Evolutionary conservation across 1,140 invertebrate genomes (phyloP).

Genomic region (Ips nitidus): DNA sequence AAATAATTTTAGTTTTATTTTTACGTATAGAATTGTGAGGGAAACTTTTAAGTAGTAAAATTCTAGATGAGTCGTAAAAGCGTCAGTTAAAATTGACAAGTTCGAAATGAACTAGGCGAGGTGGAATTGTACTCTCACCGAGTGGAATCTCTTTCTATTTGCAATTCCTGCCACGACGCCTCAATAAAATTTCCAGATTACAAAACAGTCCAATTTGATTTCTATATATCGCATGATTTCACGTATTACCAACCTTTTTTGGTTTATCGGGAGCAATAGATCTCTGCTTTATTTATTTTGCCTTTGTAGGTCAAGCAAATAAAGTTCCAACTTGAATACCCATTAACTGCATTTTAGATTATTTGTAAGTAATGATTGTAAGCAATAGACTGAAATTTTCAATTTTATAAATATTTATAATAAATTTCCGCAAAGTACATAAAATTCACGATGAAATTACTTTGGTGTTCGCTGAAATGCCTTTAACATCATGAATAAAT

Average conservation of each 20-base stretch:
- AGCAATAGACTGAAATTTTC: no score
- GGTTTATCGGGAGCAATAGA: slow-evolving; percentile 9
- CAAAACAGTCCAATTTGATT: slow-evolving; percentile 21
- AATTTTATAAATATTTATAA: no score
- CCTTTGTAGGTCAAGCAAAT: slow-evolving; percentile 1
- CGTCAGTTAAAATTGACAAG: background rate
- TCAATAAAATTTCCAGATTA: slow-evolving; percentile 18
- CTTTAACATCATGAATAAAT: no score
- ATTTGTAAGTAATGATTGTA: no score
- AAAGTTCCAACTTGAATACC: background rate
- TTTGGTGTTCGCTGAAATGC: no score
- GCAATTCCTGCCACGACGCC: slow-evolving; percentile 16
- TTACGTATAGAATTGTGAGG: no score
- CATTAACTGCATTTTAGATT: background rate
- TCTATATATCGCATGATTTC: slow-evolving; percentile 16
- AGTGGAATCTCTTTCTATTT: slow-evolving; percentile 19
- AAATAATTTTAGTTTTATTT: no score
- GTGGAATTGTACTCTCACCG: slow-evolving; percentile 12
- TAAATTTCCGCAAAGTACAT: no score
- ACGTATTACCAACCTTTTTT: slow-evolving; percentile 15
- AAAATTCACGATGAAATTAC: no score
- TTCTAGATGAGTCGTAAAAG: background rate
- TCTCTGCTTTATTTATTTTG: slow-evolving; percentile 15
- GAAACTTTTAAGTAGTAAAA: no score
- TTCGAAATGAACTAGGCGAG: slow-evolving; percentile 4